Base-by-base conservation (phyloP, 2,888 invertebrate genomes). In the Trachelus tabidus region DNA sequence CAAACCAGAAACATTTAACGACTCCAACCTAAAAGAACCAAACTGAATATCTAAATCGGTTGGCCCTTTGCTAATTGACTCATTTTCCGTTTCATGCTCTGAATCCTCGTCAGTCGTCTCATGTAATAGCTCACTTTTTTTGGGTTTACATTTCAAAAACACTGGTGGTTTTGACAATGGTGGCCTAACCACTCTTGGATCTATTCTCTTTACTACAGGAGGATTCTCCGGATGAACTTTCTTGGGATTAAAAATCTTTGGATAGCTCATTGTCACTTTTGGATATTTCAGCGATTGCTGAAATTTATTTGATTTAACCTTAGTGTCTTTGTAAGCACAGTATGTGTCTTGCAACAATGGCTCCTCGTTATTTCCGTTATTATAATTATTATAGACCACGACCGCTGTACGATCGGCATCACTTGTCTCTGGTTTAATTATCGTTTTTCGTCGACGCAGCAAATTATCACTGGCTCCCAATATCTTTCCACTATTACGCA, bases 11-110 rank as follows among this genome's bases (percentile, higher is more conserved):
- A 77, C 80, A n/a, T 85, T 81, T 12, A 88, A 40, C 9, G 85
- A 82, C 3, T 86, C 85, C 4, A 89, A 78, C 71, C 86, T 85
- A 56, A 90, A 84, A 40, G 87, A 84, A 68, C 84, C 83, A 68
- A 90, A 85, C 73, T 91, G 91, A 69, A 91, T 89, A 69, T 91
- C 91, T 77, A 91, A 82, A 80, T 91, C 91, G 0, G 90, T 91
- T 11, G 87, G 56, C 31, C 30, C 11, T 34, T 68, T 68, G 33
- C 4, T 40, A 69, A 35, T 9, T n/a, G 73, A 76, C 4, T 76
- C 4, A 37, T 77, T 69, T 12, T 77, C 71, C n/a, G 40, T 71
- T 37, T 75, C 77, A 34, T 9, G 56, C 56, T 56, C 56, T 23
- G 56, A 56, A 56, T 56, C 23, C 9, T 73, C 73, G 37, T 68